Evolutionary conservation across 2,888 invertebrate genomes (phyloP).

Genomic region (Melinopterus prodromus): DNA sequence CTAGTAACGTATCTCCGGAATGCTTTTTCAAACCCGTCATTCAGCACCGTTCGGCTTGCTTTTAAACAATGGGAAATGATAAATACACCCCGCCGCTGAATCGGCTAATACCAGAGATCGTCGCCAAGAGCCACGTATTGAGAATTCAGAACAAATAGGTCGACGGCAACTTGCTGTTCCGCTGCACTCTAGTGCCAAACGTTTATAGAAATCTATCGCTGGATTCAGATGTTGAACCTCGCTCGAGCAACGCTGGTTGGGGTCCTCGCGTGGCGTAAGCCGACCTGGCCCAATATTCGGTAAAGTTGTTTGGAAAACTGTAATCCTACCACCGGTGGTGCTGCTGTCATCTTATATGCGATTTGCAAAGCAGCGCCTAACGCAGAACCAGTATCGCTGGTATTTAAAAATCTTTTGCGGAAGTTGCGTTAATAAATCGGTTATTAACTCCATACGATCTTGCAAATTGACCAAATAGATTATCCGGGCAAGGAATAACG

Average conservation of each 20-base stretch:
- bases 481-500: constrained; percentile 92
- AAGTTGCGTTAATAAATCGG: constrained; percentile 78
- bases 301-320: constrained; percentile 92
- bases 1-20: constrained; percentile 90
- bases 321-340: constrained; percentile 94
- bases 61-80: constrained; percentile 92
- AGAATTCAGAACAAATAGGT: constrained; percentile 91
- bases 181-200: constrained; percentile 94
- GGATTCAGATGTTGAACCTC: constrained; percentile 91
- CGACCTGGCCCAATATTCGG: constrained; percentile 90
- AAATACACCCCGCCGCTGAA: constrained; percentile 95
- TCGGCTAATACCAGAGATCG: constrained; percentile 91
- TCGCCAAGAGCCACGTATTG: constrained; percentile 95
- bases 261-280: constrained; percentile 86
- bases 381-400: constrained; percentile 80
- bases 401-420: constrained; percentile 73
- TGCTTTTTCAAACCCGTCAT: constrained; percentile 78
- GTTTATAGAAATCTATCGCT: constrained; percentile 97
- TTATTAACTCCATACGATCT: constrained; percentile 80
- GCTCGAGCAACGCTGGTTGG: constrained; percentile 78
- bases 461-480: constrained; percentile 90
- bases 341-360: constrained; percentile 89
- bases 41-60: constrained; percentile 72
- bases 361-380: constrained; percentile 93
- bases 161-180: constrained; percentile 96